Evolutionary conservation across 2,888 invertebrate genomes (phyloP).

Genomic region (Drosophila cyrtoloma): DNA sequence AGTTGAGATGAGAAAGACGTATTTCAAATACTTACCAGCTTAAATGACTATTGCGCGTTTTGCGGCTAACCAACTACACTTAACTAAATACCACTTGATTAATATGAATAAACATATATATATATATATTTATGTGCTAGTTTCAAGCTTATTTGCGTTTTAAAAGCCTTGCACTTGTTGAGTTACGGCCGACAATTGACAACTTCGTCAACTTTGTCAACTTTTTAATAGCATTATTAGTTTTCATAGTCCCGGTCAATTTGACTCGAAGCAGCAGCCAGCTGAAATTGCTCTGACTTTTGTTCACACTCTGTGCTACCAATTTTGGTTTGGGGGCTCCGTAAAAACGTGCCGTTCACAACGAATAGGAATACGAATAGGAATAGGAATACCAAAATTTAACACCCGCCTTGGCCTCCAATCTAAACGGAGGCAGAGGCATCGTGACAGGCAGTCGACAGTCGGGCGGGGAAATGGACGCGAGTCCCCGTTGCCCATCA

Average conservation of each 20-base stretch:
- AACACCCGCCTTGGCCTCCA: slow-evolving; percentile 22
- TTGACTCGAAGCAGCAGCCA: slow-evolving; percentile 5
- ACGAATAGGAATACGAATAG: slow-evolving; percentile 6
- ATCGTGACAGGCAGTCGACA: slow-evolving; percentile 4
- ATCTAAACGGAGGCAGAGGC: slow-evolving; percentile 13
- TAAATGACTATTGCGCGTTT: slow-evolving; percentile 40
- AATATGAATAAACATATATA: background rate
- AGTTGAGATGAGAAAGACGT: background rate
- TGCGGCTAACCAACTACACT: slow-evolving; percentile 59
- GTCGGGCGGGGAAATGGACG: background rate
- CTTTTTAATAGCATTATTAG: slow-evolving; percentile 76
- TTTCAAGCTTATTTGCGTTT: slow-evolving; percentile 66
- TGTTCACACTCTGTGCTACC: slow-evolving; percentile 12
- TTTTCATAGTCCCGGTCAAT: slow-evolving; percentile 55
- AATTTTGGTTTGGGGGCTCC: slow-evolving; percentile 24
- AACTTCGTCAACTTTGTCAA: slow-evolving; percentile 71
- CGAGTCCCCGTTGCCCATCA: background rate
- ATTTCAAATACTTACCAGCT: slow-evolving; percentile 24
- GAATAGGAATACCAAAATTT: slow-evolving; percentile 25
- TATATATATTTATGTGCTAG: background rate
- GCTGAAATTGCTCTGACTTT: background rate
- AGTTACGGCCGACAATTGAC: slow-evolving; percentile 64
- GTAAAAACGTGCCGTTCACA: slow-evolving; percentile 26
- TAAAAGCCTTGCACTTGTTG: slow-evolving; percentile 66
- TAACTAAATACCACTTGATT: slow-evolving; percentile 18